Evolutionary conservation across 2,113 vertebrate genomes (phyloP).

Genomic region (Ahaetulla prasina): DNA sequence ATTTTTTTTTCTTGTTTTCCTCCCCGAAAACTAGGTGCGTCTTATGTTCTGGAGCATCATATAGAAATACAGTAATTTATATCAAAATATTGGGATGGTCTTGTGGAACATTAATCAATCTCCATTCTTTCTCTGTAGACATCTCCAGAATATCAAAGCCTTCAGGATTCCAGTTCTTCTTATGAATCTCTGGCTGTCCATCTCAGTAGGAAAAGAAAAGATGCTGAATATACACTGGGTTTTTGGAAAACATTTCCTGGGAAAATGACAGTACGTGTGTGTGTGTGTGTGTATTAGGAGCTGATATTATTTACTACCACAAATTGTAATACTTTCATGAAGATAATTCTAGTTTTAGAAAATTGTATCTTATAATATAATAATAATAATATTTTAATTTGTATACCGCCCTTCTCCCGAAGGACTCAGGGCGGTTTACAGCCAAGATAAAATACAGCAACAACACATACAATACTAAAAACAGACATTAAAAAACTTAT

Average conservation of each 20-base stretch:
- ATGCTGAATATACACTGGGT: slow-evolving; percentile 86
- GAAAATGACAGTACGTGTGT: slow-evolving; percentile 88
- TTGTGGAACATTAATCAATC: neutral
- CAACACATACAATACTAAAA: no score
- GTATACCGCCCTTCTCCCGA: no score
- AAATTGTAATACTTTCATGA: neutral
- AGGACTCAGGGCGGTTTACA: no score
- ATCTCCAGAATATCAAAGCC: slow-evolving; percentile 84
- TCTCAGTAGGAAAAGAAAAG: slow-evolving; percentile 86
- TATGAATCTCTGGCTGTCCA: slow-evolving; percentile 83
- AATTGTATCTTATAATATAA: no score
- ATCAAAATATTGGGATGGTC: neutral
- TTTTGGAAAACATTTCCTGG: slow-evolving; percentile 99
- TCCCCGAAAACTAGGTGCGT: no score
- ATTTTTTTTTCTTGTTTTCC: no score
- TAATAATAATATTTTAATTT: no score
- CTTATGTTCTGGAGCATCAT: no score
- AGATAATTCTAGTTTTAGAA: neutral
- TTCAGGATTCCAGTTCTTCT: slow-evolving; percentile 85
- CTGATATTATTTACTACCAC: neutral
- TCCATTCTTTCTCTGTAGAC: slow-evolving; percentile 59
- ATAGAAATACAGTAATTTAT: neutral
- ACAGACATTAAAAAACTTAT: no score
- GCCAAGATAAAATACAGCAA: no score
- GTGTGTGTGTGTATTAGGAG: neutral